Evolutionary conservation across 2,888 invertebrate genomes (phyloP).

Genomic region (Copidosoma aretas): DNA sequence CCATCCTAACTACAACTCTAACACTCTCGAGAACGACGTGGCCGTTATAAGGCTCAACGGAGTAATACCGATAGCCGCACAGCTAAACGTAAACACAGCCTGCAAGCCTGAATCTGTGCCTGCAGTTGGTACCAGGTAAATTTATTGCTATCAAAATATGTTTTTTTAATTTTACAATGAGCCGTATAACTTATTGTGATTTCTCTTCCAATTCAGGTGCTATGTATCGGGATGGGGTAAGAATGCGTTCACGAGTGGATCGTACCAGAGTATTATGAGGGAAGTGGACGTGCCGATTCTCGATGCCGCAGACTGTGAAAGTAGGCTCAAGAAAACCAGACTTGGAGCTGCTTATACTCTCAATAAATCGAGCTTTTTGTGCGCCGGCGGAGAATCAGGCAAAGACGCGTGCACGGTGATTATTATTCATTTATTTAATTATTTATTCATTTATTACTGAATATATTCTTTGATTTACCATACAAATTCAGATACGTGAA

Average conservation of each 20-base stretch:
- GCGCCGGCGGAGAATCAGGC: conserved; percentile 79
- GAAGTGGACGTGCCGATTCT: conserved; percentile 79
- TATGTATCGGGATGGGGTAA: conserved; percentile 90
- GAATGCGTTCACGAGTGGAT: conserved; percentile 69
- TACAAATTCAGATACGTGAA: no score
- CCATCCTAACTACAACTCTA: conserved; percentile 73
- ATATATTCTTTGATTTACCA: not conserved
- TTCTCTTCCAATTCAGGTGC: conserved; percentile 60
- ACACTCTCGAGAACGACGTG: conserved; percentile 80
- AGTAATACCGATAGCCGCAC: conserved; percentile 56
- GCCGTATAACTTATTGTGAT: not conserved
- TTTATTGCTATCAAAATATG: not conserved
- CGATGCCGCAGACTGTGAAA: conserved; percentile 71
- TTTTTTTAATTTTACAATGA: not conserved
- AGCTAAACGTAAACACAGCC: conserved; percentile 63
- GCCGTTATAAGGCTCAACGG: conserved; percentile 75
- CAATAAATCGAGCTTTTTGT: conserved; percentile 74
- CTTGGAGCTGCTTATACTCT: conserved; percentile 71
- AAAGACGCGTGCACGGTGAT: conserved; percentile 82
- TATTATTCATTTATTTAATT: not conserved
- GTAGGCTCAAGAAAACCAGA: conserved; percentile 70
- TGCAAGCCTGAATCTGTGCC: conserved; percentile 61
- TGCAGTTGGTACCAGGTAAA: conserved; percentile 56
- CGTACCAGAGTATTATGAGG: conserved; percentile 73
- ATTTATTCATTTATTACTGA: no score